These are phyloP conservation scores for Ibycter americanus DNA, from an alignment of 2,797 vertebrate species.

Conservation along the genomic window DNA sequence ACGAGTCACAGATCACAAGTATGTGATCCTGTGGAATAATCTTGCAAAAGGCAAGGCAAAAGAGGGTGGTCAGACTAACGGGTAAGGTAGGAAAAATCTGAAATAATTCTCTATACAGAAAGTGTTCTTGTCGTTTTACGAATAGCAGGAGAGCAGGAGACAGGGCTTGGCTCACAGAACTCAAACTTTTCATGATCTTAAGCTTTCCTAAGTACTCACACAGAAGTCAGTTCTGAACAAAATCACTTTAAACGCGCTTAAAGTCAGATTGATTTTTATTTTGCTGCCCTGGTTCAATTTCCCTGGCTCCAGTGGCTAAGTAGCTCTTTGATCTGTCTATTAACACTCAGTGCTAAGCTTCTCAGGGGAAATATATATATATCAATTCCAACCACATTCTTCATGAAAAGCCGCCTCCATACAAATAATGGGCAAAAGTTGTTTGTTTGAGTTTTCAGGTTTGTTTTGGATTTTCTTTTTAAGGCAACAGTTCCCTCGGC, in stretches of 20 bases:
- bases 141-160: not conserved
- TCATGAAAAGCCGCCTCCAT: not conserved
- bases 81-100: not conserved
- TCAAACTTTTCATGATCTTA: not conserved
- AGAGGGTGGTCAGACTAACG: not conserved
- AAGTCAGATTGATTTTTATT: conserved; percentile 29
- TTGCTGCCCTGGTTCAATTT: conserved; percentile 20
- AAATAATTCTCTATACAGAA: not conserved
- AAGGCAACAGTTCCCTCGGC: not conserved
- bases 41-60: not conserved
- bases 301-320: not conserved
- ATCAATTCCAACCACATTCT: not conserved
- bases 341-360: not conserved
- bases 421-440: not conserved
- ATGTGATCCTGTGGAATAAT: not conserved
- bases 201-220: not conserved
- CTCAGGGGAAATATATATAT: not conserved
- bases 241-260: not conserved
- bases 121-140: fast-evolving
- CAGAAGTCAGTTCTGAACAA: not conserved
- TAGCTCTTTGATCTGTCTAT: conserved; percentile 15
- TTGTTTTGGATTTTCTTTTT: not conserved
- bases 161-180: not conserved
- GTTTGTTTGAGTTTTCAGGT: not conserved
- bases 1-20: not conserved